Percentiles rank a stretch among this genome's conserved stretches.
Conservation (phyloP, 2,113 vertebrate genomes). For the Sander vitreus region DNA sequence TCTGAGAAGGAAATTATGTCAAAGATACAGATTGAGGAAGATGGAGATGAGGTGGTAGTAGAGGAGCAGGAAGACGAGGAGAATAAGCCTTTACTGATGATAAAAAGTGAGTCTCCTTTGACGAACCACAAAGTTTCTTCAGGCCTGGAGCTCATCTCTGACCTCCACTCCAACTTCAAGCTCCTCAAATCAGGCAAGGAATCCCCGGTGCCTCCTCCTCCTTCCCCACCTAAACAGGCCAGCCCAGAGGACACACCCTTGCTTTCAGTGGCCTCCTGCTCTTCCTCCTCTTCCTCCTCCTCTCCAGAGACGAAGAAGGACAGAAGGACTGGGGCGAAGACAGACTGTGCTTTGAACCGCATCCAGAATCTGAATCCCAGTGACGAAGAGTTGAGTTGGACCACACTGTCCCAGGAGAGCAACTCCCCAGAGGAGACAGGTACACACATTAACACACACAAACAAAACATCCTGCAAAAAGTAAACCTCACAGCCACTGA, state of each 20-base stretch:
- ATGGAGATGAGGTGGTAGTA: slow-evolving; percentile 41
- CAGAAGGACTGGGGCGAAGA: slow-evolving; percentile 94
- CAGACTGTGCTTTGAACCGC: slow-evolving; percentile 94
- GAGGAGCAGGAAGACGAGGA: slow-evolving; percentile 59
- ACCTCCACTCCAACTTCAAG: slow-evolving; percentile 65
- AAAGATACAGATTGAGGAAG: slow-evolving; percentile 72
- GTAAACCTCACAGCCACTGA: not conserved
- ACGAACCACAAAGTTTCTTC: slow-evolving; percentile 51
- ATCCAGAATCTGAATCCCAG: slow-evolving; percentile 97
- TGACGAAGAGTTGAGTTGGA: slow-evolving; percentile 98
- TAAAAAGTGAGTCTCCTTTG: slow-evolving; percentile 39
- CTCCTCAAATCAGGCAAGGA: slow-evolving; percentile 68
- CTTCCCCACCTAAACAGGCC: slow-evolving; percentile 80
- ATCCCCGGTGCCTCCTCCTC: slow-evolving; percentile 69
- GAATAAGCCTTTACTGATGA: slow-evolving; percentile 67
- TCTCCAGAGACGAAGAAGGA: slow-evolving; percentile 98
- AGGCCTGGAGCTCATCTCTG: slow-evolving; percentile 63
- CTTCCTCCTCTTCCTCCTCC: slow-evolving; percentile 85
- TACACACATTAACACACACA: slow-evolving; percentile 62
- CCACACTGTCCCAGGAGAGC: slow-evolving; percentile 95
- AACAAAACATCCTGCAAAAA: not conserved
- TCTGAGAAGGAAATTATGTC: slow-evolving; percentile 75
- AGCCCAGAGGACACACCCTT: slow-evolving; percentile 90
- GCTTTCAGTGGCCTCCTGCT: slow-evolving; percentile 84
- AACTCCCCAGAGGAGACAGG: slow-evolving; percentile 94